A percentile compares a stretch with the other conserved stretches of the same genome.
Conservation (phyloP, 2,797 vertebrate species). For the Pangasius mekongensis region DNA sequence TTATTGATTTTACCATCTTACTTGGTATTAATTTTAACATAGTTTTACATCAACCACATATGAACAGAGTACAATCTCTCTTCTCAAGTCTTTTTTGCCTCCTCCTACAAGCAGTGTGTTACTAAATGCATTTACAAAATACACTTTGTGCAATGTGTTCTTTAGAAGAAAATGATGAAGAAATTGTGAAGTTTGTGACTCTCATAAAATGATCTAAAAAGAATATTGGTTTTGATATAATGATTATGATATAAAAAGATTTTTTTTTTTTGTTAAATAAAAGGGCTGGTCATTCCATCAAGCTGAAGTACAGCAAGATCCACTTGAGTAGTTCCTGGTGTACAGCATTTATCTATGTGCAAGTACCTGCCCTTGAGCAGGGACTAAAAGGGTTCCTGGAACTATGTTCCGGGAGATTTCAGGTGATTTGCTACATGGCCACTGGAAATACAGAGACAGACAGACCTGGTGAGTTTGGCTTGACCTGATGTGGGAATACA, state of each 20-base stretch:
- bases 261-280: not conserved
- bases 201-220: not conserved
- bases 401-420: not conserved
- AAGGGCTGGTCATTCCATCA: not conserved
- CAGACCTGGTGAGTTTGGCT: slow-evolving; percentile 62
- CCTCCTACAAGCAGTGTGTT: not conserved
- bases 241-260: not conserved
- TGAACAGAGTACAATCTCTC: not conserved
- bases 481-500: slow-evolving; percentile 51
- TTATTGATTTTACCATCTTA: not conserved
- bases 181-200: not conserved
- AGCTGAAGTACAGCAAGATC: not conserved
- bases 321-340: not conserved
- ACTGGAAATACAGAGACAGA: not conserved
- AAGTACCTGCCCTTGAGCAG: not conserved
- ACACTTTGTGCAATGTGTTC: not conserved
- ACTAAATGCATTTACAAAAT: not conserved
- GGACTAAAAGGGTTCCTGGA: not conserved
- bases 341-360: not conserved
- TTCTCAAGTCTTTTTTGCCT: not conserved
- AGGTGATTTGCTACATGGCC: slow-evolving; percentile 42
- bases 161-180: not conserved
- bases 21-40: not conserved
- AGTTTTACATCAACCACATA: not conserved
- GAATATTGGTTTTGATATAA: not conserved